Conservation (phyloP, 2,113 vertebrate genomes). For the Eublepharis macularius region DNA sequence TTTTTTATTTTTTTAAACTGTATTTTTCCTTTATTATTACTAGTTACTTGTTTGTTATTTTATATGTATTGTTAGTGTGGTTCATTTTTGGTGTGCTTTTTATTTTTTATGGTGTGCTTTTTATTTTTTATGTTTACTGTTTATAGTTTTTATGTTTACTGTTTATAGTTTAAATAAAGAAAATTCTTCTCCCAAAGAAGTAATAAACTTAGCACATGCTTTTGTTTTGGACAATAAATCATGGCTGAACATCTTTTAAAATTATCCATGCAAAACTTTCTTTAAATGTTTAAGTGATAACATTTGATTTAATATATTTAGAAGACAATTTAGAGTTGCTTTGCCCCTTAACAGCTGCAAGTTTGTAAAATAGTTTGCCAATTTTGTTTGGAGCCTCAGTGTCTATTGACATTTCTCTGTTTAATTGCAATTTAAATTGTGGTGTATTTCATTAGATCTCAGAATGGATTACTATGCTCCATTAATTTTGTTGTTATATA, state of each 20-base stretch:
- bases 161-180: too few species aligned
- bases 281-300: constrained; percentile 51
- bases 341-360: constrained; percentile 28
- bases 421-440: constrained; percentile 69
- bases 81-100: too few species aligned
- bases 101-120: too few species aligned
- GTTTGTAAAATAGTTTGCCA: constrained; percentile 21
- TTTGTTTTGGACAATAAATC: background rate
- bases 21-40: too few species aligned
- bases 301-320: constrained; percentile 21
- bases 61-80: too few species aligned
- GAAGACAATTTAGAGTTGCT: constrained; percentile 30
- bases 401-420: constrained; percentile 52
- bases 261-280: constrained; percentile 27
- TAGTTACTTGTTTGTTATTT: too few species aligned
- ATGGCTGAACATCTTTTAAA: constrained; percentile 25
- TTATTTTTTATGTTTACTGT: too few species aligned
- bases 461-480: constrained; percentile 67
- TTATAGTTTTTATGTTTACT: too few species aligned
- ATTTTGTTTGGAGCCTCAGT: constrained; percentile 49
- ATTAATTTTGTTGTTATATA: constrained; percentile 67
- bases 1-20: too few species aligned
- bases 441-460: constrained; percentile 64
- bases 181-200: too few species aligned
- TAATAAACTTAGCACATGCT: too few species aligned